A percentile compares a stretch with the other conserved stretches of the same genome.
Evolutionary conservation across 2,797 vertebrate genomes (phyloP).

Genomic region (Sebastes alutus): DNA sequence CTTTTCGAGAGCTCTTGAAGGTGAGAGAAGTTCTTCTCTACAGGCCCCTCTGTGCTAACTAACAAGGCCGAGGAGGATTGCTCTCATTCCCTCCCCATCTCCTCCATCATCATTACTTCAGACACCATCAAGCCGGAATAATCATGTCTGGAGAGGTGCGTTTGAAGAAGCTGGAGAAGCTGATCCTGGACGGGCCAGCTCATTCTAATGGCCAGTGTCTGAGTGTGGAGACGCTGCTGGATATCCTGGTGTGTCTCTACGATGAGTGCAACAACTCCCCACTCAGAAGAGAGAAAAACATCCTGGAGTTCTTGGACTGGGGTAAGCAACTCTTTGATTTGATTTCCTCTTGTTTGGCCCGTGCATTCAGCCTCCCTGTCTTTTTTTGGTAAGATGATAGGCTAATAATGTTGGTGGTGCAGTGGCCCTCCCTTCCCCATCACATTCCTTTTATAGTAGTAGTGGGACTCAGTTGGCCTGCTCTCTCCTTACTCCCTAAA

Average conservation of each 20-base stretch:
- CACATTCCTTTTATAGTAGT: constrained; percentile 82
- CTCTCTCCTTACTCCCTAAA: constrained; percentile 43
- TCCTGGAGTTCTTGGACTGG: constrained; percentile 96
- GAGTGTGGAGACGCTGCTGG: constrained; percentile 97
- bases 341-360: neutral
- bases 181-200: constrained; percentile 93
- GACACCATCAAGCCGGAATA: constrained; percentile 44
- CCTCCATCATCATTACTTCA: constrained; percentile 45
- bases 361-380: constrained; percentile 42
- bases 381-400: constrained; percentile 63
- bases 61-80: constrained; percentile 52
- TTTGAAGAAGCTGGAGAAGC: constrained; percentile 97
- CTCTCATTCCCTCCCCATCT: neutral
- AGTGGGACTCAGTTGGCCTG: constrained; percentile 67
- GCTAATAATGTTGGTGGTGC: constrained; percentile 67
- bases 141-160: constrained; percentile 98
- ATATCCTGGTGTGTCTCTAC: constrained; percentile 96
- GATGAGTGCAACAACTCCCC: constrained; percentile 98
- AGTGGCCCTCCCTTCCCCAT: constrained; percentile 76
- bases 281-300: constrained; percentile 95
- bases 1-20: constrained; percentile 56
- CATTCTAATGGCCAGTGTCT: constrained; percentile 90
- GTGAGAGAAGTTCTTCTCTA: constrained; percentile 59
- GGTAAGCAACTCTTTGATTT: constrained; percentile 83
- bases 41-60: constrained; percentile 50